Conservation (phyloP, 2,797 vertebrate genomes). For the Astyanax mexicanus region DNA sequence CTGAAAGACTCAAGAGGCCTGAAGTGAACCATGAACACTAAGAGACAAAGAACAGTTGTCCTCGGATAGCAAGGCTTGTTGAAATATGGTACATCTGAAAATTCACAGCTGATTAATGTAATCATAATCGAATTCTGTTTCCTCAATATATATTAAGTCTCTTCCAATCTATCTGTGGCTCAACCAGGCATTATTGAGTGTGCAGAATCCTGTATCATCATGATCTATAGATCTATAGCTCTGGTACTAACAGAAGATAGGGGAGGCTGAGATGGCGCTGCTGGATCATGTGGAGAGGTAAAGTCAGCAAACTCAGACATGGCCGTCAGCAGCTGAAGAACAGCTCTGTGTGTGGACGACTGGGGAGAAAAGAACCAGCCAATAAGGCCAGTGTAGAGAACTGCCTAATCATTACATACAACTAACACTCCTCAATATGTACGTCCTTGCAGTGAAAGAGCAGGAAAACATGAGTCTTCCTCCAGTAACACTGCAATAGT, state of each 20-base stretch:
- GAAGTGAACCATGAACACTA: not conserved
- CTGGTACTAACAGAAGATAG: conserved; percentile 61
- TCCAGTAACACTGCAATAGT: not conserved
- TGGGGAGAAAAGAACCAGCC: conserved; percentile 69
- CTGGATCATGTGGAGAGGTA: conserved; percentile 54
- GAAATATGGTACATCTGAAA: no score
- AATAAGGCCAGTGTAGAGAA: conserved; percentile 62
- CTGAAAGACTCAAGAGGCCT: not conserved
- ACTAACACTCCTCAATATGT: conserved; percentile 15
- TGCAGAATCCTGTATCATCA: not conserved
- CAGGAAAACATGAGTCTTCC: not conserved
- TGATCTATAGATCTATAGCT: conserved; percentile 26
- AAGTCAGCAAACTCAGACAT: conserved; percentile 72
- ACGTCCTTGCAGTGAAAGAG: conserved; percentile 36
- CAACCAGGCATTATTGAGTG: no score
- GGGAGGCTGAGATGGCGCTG: conserved; percentile 62
- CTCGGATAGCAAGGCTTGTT: not conserved
- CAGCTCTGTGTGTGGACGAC: conserved; percentile 28
- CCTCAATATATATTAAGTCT: conserved; percentile 46
- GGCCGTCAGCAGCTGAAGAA: conserved; percentile 74
- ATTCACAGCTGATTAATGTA: no score
- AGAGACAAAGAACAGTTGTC: not conserved
- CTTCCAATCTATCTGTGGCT: conserved; percentile 43
- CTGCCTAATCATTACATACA: not conserved
- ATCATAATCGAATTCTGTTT: not conserved